A percentile compares a stretch with the other conserved stretches of the same genome.
Conservation (phyloP, 2,113 vertebrate genomes). For the Sminthopsis crassicaudata region DNA sequence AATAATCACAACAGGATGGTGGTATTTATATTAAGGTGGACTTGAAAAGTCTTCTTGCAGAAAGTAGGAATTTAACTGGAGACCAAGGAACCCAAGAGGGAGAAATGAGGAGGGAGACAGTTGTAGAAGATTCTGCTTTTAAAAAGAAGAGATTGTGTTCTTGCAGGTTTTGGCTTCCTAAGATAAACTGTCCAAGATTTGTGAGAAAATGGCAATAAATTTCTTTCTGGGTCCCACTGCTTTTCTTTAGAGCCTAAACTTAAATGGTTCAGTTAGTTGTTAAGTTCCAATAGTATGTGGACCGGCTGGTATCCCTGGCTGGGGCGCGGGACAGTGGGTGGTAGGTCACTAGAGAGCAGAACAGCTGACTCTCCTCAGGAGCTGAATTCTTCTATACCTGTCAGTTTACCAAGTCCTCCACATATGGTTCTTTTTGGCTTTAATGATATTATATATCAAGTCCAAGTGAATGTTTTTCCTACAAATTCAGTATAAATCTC, state of each 20-base stretch:
- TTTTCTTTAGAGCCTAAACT: not conserved
- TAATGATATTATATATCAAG: not conserved
- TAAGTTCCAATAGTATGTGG: not conserved
- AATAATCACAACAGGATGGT: not conserved
- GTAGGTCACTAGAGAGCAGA: not conserved
- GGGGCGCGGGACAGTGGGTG: not conserved
- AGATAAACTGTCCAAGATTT: not conserved
- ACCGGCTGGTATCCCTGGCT: not conserved
- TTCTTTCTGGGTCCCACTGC: not conserved
- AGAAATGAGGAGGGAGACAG: not conserved
- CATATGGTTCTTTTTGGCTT: not conserved
- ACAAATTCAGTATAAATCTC: conserved; percentile 1
- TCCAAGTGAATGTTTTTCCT: conserved; percentile 30
- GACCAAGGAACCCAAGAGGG: not conserved
- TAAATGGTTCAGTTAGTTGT: not conserved
- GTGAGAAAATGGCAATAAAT: not conserved
- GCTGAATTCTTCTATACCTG: conserved; percentile 3
- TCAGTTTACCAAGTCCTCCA: not conserved
- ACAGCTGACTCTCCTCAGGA: not conserved
- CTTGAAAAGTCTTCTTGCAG: not conserved
- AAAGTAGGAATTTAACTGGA: not conserved
- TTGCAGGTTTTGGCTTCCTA: not conserved
- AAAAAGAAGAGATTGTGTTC: not conserved
- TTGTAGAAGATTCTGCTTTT: not conserved
- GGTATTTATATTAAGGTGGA: not conserved